Evolutionary conservation across 2,113 vertebrate genomes (phyloP).

Genomic region (Motacilla alba): DNA sequence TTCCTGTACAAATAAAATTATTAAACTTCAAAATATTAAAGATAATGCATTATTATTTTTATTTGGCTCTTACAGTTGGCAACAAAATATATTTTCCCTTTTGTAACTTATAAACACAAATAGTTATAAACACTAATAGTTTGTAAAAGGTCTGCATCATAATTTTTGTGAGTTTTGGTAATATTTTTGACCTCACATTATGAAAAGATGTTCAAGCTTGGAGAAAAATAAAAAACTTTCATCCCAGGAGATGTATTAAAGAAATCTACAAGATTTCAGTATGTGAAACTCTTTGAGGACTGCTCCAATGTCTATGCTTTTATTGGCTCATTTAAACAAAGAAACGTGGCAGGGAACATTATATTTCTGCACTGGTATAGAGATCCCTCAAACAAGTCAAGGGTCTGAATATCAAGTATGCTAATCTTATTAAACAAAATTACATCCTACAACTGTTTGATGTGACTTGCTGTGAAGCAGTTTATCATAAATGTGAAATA

Average conservation of each 20-base stretch:
- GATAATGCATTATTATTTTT: not conserved
- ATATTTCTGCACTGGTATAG: not conserved
- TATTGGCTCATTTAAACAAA: not conserved
- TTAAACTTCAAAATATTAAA: not conserved
- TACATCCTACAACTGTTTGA: not conserved
- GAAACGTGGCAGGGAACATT: not conserved
- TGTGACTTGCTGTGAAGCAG: not conserved
- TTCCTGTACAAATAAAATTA: not conserved
- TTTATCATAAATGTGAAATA: not conserved
- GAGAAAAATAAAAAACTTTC: not conserved
- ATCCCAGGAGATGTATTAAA: not conserved
- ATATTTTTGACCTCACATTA: not conserved
- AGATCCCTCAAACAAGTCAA: not conserved
- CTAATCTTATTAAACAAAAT: not conserved
- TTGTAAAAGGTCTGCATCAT: not conserved
- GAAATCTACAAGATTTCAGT: not conserved
- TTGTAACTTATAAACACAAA: not conserved
- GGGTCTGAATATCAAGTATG: not conserved
- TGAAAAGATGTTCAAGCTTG: not conserved
- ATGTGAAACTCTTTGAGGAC: not conserved
- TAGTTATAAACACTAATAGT: not conserved
- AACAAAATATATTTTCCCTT: not conserved
- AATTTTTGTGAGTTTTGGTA: not conserved
- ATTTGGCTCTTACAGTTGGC: not conserved
- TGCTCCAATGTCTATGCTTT: not conserved